A percentile compares a stretch with the other conserved stretches of the same genome.
Evolutionary conservation across 2,888 invertebrate genomes (phyloP).

Genomic region (Schrankia costaestrigalis): DNA sequence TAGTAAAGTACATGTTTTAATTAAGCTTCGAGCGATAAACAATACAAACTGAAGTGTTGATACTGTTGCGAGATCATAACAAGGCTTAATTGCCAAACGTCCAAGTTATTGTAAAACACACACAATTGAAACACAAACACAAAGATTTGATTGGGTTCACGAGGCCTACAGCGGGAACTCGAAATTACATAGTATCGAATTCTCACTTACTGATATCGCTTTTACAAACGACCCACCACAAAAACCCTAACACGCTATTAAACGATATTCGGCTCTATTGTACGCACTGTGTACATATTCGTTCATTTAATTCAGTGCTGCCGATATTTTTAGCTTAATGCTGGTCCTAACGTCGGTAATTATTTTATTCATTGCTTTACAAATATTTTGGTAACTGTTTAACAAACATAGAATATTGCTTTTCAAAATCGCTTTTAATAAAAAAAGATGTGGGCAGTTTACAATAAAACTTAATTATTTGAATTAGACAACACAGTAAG

Average conservation of each 20-base stretch:
- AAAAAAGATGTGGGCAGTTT: too few relatives aligned
- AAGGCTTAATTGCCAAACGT: conserved; percentile 26
- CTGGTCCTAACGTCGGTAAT: too few relatives aligned
- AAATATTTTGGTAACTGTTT: too few relatives aligned
- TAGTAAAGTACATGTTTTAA: conserved; percentile 17
- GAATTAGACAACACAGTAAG: too few relatives aligned
- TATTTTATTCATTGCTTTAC: too few relatives aligned
- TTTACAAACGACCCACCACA: not conserved
- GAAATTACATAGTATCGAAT: conserved; percentile 5
- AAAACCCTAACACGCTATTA: not conserved
- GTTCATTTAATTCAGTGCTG: not conserved
- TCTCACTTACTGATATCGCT: conserved; percentile 3
- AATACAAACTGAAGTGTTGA: conserved; percentile 16
- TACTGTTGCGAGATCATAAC: conserved; percentile 26
- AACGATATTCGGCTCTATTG: not conserved
- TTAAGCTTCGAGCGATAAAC: conserved; percentile 20
- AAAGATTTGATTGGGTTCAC: conserved; percentile 30
- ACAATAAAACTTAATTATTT: too few relatives aligned
- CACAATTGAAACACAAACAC: conserved; percentile 31
- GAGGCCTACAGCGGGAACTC: conserved; percentile 15
- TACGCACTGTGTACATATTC: conserved; percentile 1
- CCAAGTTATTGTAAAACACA: conserved; percentile 31
- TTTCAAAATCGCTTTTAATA: too few relatives aligned
- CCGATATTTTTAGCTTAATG: too few relatives aligned
- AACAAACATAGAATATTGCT: too few relatives aligned